Base-by-base conservation (phyloP, 64 coral and sea anemone species). In the Platygyra sinensis region DNA sequence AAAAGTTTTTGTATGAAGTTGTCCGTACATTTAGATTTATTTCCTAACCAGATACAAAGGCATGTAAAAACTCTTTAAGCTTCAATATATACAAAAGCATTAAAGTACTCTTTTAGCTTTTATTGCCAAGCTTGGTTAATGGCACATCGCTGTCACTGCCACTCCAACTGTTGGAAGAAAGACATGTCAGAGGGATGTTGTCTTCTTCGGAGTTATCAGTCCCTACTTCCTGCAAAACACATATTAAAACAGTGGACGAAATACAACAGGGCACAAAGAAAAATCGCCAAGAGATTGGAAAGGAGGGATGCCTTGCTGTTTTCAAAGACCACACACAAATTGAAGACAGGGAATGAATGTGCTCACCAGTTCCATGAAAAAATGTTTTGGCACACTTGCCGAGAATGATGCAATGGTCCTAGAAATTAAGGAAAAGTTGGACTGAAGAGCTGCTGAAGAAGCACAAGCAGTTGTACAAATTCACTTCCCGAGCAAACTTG, bases 331-430 rank as follows among this genome's bases (percentile, higher is more conserved):
- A 39, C 73, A 38, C 19, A 30, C 19, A 39, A 76, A 76, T 32
- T 76, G 15, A 76, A 76, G 73, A 76, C 73, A 16, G 31, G 73
- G 18, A 75, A 75, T 14, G 31, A 76, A 76, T 39, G 73, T 39
- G 31, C 73, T 11, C 73, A 76, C 73, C 73, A 76, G 73, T 76
- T 76, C 73, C 73, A 76, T 76, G 73, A 46, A 14, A n/a, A 76
- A 76, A 17, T 50, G 73, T 76, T 76, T 76, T 39, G 31, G 73
- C 10, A 76, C 73, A 76, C 73, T 76, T 76, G 15, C 16, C 0
- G 73, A 39, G 73, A 76, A 76, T 39, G 73, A 76, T 38, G 31
- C 3, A 76, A 76, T 19, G 73, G 32, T 22, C 73, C 73, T 30
- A 76, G 73, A 76, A 76, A 38, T 76, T 32, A 76, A 76, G 73